Conservation (phyloP, 1,140 invertebrate genomes). For the Ceratina calcarata region DNA sequence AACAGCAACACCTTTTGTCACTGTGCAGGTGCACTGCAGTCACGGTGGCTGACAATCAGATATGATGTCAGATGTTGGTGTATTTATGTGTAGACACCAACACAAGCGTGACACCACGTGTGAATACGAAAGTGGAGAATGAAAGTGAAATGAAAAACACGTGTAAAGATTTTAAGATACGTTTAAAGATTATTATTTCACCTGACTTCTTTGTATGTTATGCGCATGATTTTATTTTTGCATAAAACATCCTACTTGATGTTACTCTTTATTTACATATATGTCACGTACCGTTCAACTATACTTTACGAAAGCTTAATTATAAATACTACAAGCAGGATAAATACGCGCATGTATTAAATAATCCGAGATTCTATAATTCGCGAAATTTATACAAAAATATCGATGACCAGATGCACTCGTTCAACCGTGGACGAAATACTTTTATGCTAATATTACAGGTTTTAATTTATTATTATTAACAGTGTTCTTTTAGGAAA, state of each 20-base stretch:
- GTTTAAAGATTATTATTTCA: too few relatives aligned
- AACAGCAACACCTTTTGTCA: not conserved
- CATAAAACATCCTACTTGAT: too few relatives aligned
- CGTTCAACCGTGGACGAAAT: not conserved
- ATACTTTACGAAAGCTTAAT: too few relatives aligned
- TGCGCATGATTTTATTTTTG: too few relatives aligned
- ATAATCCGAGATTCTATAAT: not conserved
- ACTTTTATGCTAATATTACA: not conserved
- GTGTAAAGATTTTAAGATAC: not conserved
- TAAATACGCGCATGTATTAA: too few relatives aligned
- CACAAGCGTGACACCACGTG: not conserved
- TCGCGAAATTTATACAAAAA: constrained; percentile 15
- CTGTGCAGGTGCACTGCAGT: not conserved
- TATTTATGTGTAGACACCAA: not conserved
- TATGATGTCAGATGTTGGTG: too few relatives aligned
- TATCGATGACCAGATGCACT: constrained; percentile 21
- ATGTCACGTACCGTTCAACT: too few relatives aligned
- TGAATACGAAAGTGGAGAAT: constrained; percentile 14
- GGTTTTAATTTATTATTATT: not conserved
- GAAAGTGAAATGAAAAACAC: not conserved
- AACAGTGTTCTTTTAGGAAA: not conserved
- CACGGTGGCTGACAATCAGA: too few relatives aligned
- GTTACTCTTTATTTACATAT: too few relatives aligned
- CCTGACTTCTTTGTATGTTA: too few relatives aligned
- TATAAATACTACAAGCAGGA: too few relatives aligned